Evolutionary conservation across 2,888 invertebrate genomes (phyloP), one percentile per base, ranked within the genome.

Genomic region (Pogonocherus hispidulus): DNA sequence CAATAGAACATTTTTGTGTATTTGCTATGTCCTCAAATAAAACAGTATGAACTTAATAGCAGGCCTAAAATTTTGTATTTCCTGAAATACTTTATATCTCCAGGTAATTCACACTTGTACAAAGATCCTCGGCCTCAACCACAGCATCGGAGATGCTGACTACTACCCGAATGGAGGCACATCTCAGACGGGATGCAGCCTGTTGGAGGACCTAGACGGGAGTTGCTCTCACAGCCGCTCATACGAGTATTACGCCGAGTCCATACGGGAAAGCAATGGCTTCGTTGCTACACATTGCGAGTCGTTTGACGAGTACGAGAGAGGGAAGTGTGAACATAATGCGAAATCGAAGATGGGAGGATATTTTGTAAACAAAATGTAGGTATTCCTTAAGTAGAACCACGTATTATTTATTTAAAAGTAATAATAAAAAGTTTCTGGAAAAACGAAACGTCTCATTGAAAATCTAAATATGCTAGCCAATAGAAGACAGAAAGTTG

Each of bases 141-240:
- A 41, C n/a, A 18, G 80, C 5, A 69, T 83, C 18, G 84, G 83
- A 14, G 71, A 82, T 56, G 74, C 77, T 18, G 84, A 84, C 73
- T 82, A 77, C 67, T 83, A 70, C 66, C 83, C 83, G 2, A 84
- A 84, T 69, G 82, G 81, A 3, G 84, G 83, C 22, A 51, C 20
- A 1, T 44, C 22, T 1, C 84, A 84, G 70, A 78, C 80, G 11
- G 83, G 83, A 32, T 84, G 84, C 70, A 16, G 0, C 9, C 1
- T 78, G 0, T n/a, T 47, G 20, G 47, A 47, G 20, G 81, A 82
- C 67, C 1, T 79, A 1, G 35, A 67, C 4, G 79, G 78, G 5
- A 47, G 76, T 14, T 88, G 88, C 74, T 76, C 87, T 1, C 88
- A 88, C 75, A 72, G 71, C 0, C 81, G 86, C n/a, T 78, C 87